phyloP scores from a whole-genome alignment of 2,113 vertebrate species.

The Bos javanicus region DNA sequence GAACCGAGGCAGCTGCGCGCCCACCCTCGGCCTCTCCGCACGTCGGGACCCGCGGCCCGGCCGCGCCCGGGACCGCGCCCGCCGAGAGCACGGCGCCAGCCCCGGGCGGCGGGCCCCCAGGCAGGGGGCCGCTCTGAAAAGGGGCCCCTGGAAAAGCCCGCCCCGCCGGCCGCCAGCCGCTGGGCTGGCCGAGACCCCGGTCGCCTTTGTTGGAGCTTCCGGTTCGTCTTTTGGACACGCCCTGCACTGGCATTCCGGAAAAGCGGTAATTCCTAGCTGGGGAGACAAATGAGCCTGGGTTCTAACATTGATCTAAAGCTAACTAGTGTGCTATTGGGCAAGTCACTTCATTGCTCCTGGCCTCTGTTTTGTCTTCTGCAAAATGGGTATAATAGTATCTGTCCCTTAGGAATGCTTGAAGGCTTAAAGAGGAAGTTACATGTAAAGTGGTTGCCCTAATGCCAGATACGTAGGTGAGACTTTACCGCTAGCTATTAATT shows the following conservation, averaged over 20 bases:
- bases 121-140: neutral
- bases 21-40: neutral
- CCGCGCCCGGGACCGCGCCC: neutral
- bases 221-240: neutral
- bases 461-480: neutral
- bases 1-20: neutral
- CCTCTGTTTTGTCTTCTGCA: neutral
- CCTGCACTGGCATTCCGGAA: neutral
- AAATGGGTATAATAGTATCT: neutral
- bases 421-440: neutral
- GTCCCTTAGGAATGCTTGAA: neutral
- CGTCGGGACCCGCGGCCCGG: neutral
- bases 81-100: neutral
- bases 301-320: neutral
- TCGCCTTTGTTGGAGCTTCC: neutral
- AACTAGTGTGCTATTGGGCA: neutral
- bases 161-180: rapidly evolving
- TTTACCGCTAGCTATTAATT: neutral
- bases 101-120: neutral
- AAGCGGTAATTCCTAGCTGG: neutral
- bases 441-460: neutral
- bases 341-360: neutral
- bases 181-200: neutral
- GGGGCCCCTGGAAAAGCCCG: neutral
- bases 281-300: neutral